Conservation (phyloP, 2,888 invertebrate species). For the Chymomyza caudatula region DNA sequence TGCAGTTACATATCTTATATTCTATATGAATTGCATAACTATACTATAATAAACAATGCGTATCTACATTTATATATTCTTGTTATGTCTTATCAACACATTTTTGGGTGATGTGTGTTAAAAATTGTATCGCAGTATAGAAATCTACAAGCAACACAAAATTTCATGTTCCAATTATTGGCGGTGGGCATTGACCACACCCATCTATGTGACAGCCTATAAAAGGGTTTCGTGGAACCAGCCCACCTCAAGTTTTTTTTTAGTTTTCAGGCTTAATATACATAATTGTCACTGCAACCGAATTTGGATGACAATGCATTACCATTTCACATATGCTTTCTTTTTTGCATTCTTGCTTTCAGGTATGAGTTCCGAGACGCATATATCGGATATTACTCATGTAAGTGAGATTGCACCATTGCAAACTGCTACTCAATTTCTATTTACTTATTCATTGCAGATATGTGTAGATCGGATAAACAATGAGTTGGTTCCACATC, state of each 20-base stretch:
- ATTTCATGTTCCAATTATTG: slow-evolving; percentile 52
- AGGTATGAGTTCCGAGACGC: background rate
- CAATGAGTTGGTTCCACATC: slow-evolving; percentile 63
- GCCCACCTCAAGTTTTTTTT: slow-evolving; percentile 8
- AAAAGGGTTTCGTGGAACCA: slow-evolving; percentile 13
- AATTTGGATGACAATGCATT: slow-evolving; percentile 19
- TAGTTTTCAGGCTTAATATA: background rate
- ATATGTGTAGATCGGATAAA: slow-evolving; percentile 47
- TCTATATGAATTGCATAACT: too few species aligned
- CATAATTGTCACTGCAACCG: background rate
- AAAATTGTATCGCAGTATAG: too few species aligned
- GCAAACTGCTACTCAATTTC: background rate
- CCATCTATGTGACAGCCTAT: slow-evolving; percentile 19
- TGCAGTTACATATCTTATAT: too few species aligned
- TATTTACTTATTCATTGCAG: slow-evolving; percentile 37
- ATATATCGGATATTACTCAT: slow-evolving; percentile 42
- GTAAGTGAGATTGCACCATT: slow-evolving; percentile 39
- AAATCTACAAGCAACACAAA: slow-evolving; percentile 5
- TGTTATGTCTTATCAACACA: background rate
- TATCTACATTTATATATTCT: background rate
- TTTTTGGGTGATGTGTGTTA: background rate
- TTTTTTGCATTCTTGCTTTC: background rate
- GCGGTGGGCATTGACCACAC: slow-evolving; percentile 27
- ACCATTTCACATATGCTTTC: background rate
- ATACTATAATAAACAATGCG: background rate